phyloP scores from a whole-genome alignment of 2,888 invertebrate species.

The Hirtodrosophila alboralis region DNA sequence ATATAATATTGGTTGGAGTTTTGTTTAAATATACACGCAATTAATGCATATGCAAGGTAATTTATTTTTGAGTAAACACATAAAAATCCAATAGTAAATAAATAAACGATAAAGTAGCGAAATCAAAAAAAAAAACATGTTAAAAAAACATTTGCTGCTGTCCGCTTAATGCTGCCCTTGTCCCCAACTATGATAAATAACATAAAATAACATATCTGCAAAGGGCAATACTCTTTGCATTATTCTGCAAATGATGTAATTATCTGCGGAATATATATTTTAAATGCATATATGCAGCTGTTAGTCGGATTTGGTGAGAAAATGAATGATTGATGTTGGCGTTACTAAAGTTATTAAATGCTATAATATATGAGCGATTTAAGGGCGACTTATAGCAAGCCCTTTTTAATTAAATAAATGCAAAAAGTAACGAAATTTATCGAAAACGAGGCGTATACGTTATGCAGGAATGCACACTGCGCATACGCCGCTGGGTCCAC shows the following conservation, averaged over 20 bases:
- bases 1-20: slow-evolving; percentile 2
- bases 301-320: slow-evolving; percentile 28
- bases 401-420: slow-evolving; percentile 44
- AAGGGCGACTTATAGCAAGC: slow-evolving; percentile 43
- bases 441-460: slow-evolving; percentile 47
- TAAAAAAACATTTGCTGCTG: slow-evolving; percentile 40
- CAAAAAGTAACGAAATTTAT: neutral
- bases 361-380: slow-evolving; percentile 13
- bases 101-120: slow-evolving; percentile 20
- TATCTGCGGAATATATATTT: slow-evolving; percentile 27
- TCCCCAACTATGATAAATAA: too few relatives aligned
- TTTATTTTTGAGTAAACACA: slow-evolving; percentile 45
- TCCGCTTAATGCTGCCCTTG: slow-evolving; percentile 36
- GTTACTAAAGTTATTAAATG: slow-evolving; percentile 33
- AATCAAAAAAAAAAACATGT: too few relatives aligned
- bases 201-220: slow-evolving; percentile 21
- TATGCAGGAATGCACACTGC: slow-evolving; percentile 55
- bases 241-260: slow-evolving; percentile 44
- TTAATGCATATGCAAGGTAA: slow-evolving; percentile 47
- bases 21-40: slow-evolving; percentile 32
- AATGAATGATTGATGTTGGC: slow-evolving; percentile 37
- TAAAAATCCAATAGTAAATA: slow-evolving; percentile 20
- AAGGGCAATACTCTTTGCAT: slow-evolving; percentile 5
- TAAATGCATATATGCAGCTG: slow-evolving; percentile 6
- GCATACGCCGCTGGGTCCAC: slow-evolving; percentile 44